These are phyloP conservation scores for Tolmerus cingulatus DNA, from an alignment of 2,888 invertebrate genomes.

Conservation along the genomic window DNA sequence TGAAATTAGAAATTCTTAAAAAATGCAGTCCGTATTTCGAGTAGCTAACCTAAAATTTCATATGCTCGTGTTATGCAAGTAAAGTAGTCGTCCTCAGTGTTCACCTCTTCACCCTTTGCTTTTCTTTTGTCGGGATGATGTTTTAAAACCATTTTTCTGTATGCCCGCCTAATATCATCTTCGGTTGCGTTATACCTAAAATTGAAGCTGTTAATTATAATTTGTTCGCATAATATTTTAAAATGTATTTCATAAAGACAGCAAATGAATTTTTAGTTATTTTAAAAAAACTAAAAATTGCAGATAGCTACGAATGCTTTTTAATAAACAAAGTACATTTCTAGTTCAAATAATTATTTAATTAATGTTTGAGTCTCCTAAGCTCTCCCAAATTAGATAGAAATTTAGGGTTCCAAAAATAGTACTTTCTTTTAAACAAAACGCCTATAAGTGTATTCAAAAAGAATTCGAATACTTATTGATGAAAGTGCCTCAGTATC, in stretches of 20 bases:
- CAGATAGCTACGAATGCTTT: no score
- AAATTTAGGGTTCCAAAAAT: no score
- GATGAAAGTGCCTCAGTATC: no score
- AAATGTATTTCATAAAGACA: neutral
- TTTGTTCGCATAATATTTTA: neutral
- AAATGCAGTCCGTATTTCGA: neutral
- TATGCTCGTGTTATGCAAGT: slow-evolving; percentile 98
- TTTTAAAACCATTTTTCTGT: slow-evolving; percentile 86
- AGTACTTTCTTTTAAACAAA: no score
- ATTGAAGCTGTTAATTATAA: neutral
- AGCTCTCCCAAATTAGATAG: no score
- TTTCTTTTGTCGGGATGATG: slow-evolving; percentile 99
- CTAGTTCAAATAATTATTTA: no score
- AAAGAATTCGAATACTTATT: no score
- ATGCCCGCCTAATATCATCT: slow-evolving; percentile 93
- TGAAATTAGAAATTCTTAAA: neutral
- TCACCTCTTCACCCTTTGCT: slow-evolving; percentile 86
- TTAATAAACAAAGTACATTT: no score
- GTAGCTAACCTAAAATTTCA: slow-evolving; percentile 75
- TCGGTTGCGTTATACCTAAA: slow-evolving; percentile 85
- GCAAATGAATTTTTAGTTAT: neutral
- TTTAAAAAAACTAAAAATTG: no score
- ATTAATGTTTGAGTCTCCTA: no score
- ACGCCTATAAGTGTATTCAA: no score
- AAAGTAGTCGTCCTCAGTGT: slow-evolving; percentile 94